A percentile compares a stretch with the other conserved stretches of the same genome.
phyloP scores from a whole-genome alignment of 2,888 invertebrate species.

The Pegoplata infirma region DNA sequence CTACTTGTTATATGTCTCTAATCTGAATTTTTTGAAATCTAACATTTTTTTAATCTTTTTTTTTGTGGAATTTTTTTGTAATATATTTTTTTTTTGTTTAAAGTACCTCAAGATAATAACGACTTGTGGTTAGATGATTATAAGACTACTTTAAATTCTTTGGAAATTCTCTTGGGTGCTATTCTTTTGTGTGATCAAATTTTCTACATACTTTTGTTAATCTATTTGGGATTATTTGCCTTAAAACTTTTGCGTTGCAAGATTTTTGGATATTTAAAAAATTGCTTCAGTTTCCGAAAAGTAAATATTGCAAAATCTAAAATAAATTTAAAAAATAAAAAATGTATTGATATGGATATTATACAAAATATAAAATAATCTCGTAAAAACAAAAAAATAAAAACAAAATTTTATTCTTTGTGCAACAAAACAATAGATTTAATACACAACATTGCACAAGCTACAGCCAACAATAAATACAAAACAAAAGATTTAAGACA shows the following conservation, averaged over 20 bases:
- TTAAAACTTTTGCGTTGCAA: slow-evolving; percentile 46
- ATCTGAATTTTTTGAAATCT: too few species aligned
- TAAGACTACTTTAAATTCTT: slow-evolving; percentile 53
- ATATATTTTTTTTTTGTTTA: too few species aligned
- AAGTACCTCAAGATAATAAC: slow-evolving; percentile 40
- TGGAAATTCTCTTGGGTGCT: slow-evolving; percentile 60
- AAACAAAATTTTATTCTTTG: too few species aligned
- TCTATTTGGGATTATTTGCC: slow-evolving; percentile 52
- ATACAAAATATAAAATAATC: background rate
- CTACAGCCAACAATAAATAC: background rate
- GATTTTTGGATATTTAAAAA: background rate
- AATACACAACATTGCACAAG: background rate
- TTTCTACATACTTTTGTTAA: slow-evolving; percentile 49
- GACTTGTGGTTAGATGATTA: slow-evolving; percentile 60
- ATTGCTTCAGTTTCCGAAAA: too few species aligned
- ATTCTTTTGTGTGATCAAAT: slow-evolving; percentile 61
- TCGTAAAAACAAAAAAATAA: too few species aligned
- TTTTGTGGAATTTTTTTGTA: too few species aligned
- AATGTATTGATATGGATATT: too few species aligned
- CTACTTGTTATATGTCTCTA: too few species aligned
- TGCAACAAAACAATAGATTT: slow-evolving; percentile 23
- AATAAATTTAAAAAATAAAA: background rate
- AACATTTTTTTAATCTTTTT: background rate
- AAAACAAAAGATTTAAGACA: background rate
- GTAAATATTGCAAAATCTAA: background rate